Evolutionary conservation across 1,140 invertebrate species (phyloP).

Genomic region (Euura lappo): DNA sequence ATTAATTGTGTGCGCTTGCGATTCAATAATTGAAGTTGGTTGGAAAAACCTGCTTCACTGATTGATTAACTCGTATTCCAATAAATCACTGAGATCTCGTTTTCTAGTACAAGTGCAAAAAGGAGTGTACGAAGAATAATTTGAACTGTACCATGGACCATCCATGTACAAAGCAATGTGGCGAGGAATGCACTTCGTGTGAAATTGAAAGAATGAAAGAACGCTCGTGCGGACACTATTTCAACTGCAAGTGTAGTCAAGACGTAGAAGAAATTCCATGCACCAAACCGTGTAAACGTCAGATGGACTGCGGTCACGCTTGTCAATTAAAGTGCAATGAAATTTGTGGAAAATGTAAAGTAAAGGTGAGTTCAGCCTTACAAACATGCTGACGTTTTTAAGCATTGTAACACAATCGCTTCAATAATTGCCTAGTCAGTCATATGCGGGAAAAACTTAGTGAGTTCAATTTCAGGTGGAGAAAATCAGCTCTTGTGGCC

Average conservation of each 20-base stretch:
- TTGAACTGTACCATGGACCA: constrained; percentile 57
- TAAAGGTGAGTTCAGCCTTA: background rate
- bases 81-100: background rate
- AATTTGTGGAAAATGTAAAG: background rate
- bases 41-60: no score
- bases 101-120: constrained; percentile 58
- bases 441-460: background rate
- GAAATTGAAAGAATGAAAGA: constrained; percentile 29
- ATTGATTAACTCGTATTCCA: background rate
- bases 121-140: constrained; percentile 55
- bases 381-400: background rate
- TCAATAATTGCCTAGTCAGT: no score
- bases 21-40: no score
- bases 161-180: constrained; percentile 57
- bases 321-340: background rate
- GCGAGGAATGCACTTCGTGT: constrained; percentile 59
- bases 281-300: constrained; percentile 35
- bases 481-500: constrained; percentile 58
- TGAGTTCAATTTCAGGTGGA: constrained; percentile 46
- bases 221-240: constrained; percentile 52
- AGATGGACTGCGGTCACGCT: background rate
- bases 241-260: constrained; percentile 28
- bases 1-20: background rate
- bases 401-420: background rate
- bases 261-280: constrained; percentile 51